phyloP scores from a whole-genome alignment of 1,140 invertebrate species.

The Tetramorium parvispinum region DNA sequence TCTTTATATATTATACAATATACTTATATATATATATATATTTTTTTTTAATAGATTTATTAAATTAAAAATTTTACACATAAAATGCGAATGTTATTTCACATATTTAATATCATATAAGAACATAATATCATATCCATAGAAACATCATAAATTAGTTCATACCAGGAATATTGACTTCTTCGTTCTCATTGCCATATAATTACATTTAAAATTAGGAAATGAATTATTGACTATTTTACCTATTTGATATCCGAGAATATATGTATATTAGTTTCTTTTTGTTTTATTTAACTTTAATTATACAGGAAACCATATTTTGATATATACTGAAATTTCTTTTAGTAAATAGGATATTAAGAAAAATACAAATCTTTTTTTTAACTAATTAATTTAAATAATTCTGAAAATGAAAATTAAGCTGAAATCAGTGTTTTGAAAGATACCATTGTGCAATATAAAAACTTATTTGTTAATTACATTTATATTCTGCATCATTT shows the following conservation, averaged over 20 bases:
- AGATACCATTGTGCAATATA: not conserved
- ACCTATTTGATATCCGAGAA: not conserved
- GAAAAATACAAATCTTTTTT: not conserved
- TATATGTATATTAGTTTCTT: not conserved
- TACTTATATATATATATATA: too few species aligned
- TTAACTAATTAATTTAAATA: not conserved
- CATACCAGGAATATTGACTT: not conserved
- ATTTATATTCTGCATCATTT: not conserved
- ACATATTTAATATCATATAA: not conserved
- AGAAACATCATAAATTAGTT: not conserved
- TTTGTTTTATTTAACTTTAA: not conserved
- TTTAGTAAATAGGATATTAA: not conserved
- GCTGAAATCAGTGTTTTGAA: not conserved
- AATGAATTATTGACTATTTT: not conserved
- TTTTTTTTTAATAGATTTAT: not conserved
- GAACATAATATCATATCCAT: too few species aligned
- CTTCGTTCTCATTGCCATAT: not conserved
- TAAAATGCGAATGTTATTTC: not conserved
- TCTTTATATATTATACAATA: too few species aligned
- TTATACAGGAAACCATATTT: not conserved
- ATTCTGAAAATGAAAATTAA: not conserved
- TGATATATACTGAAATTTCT: not conserved
- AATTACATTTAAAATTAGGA: not conserved
- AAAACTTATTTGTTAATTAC: slow-evolving; percentile 5
- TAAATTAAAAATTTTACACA: not conserved